Evolutionary conservation across 2,888 invertebrate genomes (phyloP), one percentile per base, ranked within the genome.

Genomic region (Eupithecia subumbrata): DNA sequence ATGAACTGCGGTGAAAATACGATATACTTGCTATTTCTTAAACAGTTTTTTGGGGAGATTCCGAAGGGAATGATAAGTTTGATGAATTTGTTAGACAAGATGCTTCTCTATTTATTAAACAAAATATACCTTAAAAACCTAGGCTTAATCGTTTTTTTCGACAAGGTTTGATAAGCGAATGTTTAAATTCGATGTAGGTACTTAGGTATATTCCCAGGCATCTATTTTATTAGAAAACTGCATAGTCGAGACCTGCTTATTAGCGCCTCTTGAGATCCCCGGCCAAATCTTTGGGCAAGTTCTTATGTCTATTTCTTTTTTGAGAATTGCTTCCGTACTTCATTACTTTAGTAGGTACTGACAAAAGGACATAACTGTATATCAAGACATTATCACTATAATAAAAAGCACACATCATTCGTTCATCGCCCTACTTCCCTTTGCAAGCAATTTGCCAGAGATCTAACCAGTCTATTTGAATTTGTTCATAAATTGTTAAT

Each of bases 401-500:
- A 43, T 68, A 43, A 68, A 68, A 68, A 45, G 43, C 67, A 68
- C 68, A 45, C 25, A 43, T 43, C 40, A 64, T 43, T 67, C 66
- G 14, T 68, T 22, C 68, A 40, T 37, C 56, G 43, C 67, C 40
- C 67, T 40, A 68, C 40, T 43, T 68, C 22, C 71, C 0, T 18
- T 18, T 25, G 34, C 11, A 34, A 69, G 64, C 22, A 76, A 71
- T 71, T 60, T 63, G 18, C 68, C 34, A 43, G 14, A 74, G 45
- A 56, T 40, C 72, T 73, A 43, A 74, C 52, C 73, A 85, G 85
- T 88, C 85, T 87, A 88, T 88, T 90, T 89, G 88, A 91, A 91
- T 89, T 89, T 88, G 87, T 90, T 91, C 88, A 90, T 91, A 91
- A 92, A 92, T 92, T 90, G 87, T 89, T 92, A 90, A 91, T 90